Evolutionary conservation across 2,888 invertebrate species (phyloP).

Genomic region (Xanthia togata): DNA sequence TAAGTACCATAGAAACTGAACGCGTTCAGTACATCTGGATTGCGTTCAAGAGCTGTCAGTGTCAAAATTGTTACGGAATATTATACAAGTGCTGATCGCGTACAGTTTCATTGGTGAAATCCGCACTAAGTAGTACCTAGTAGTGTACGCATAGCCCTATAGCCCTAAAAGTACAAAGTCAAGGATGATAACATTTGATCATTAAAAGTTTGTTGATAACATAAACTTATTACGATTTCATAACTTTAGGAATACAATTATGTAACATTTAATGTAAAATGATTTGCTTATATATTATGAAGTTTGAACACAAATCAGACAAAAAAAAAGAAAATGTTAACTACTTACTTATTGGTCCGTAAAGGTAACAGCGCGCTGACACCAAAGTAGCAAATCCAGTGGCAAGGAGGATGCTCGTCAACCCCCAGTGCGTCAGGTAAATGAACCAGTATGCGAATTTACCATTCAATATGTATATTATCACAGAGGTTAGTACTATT

Average conservation of each 20-base stretch:
- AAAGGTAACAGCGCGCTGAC: conserved; percentile 81
- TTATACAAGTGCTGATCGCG: too few relatives aligned
- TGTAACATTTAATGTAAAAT: not conserved
- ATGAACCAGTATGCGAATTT: conserved; percentile 85
- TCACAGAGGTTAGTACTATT: conserved; percentile 79
- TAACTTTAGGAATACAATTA: not conserved
- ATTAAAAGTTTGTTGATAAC: conserved; percentile 14
- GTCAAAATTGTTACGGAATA: too few relatives aligned
- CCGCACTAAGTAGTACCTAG: too few relatives aligned
- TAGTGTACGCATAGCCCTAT: not conserved
- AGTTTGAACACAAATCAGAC: not conserved
- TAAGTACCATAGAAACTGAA: too few relatives aligned
- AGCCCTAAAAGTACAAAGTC: conserved; percentile 9
- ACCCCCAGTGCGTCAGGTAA: conserved; percentile 90
- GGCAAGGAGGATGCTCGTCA: conserved; percentile 77
- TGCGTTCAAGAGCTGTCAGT: too few relatives aligned
- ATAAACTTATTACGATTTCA: not conserved
- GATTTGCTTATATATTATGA: not conserved
- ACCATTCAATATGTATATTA: conserved; percentile 75
- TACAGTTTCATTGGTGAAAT: too few relatives aligned
- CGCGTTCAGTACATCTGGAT: too few relatives aligned
- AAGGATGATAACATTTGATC: not conserved
- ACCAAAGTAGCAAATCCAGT: conserved; percentile 81
- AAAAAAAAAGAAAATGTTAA: not conserved
- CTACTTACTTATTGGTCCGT: conserved; percentile 86